Percentiles rank a stretch among this genome's conserved stretches.
Conservation (phyloP, 2,888 invertebrate species). For the Malachius bipustulatus region DNA sequence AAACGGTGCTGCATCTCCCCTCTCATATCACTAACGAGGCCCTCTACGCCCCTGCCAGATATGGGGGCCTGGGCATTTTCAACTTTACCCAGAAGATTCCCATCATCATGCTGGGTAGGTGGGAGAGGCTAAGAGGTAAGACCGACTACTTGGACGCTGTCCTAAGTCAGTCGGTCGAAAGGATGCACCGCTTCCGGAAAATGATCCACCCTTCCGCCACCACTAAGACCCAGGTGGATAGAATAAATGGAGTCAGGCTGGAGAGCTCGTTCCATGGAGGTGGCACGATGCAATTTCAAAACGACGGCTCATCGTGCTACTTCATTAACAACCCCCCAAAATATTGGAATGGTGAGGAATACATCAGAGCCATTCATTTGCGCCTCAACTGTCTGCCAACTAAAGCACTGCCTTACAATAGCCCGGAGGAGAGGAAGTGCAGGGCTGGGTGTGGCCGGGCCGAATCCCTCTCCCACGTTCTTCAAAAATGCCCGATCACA, state of each 20-base stretch:
- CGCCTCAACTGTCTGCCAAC: slow-evolving; percentile 20
- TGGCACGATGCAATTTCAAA: slow-evolving; percentile 8
- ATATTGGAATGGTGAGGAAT: slow-evolving; percentile 23
- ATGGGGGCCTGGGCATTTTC: no score
- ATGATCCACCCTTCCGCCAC: no score
- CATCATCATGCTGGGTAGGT: background rate
- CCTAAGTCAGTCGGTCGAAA: no score
- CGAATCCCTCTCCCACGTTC: slow-evolving; percentile 22
- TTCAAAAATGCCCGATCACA: slow-evolving; percentile 19
- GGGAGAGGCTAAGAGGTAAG: background rate
- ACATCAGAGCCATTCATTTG: slow-evolving; percentile 20
- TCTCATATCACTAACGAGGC: no score
- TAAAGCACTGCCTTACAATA: slow-evolving; percentile 19
- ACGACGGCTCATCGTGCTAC: background rate
- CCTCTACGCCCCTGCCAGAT: no score
- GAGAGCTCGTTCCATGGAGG: slow-evolving; percentile 10
- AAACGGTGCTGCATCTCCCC: no score
- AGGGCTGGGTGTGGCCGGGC: slow-evolving; percentile 17
- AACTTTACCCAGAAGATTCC: no score
- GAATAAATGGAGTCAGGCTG: no score
- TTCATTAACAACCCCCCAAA: slow-evolving; percentile 14
- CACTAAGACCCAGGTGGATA: no score
- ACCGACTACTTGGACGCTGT: no score
- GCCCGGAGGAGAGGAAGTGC: slow-evolving; percentile 16
- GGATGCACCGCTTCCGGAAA: no score